A percentile compares a stretch with the other conserved stretches of the same genome.
phyloP scores from a whole-genome alignment of 2,113 vertebrate species.

The Pandion haliaetus region DNA sequence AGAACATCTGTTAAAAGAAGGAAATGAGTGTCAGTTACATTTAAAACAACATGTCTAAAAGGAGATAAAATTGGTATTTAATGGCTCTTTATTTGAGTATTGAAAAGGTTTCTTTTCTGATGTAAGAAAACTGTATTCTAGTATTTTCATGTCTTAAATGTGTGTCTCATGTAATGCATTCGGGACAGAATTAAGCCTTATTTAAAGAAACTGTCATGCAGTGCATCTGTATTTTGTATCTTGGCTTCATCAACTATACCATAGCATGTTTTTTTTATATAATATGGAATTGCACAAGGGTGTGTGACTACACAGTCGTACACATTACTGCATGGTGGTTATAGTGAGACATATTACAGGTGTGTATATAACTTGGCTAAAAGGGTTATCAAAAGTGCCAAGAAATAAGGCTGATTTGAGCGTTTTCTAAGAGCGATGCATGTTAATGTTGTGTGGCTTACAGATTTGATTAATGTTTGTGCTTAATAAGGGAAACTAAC shows the following conservation, averaged over 20 bases:
- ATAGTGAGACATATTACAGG: not conserved
- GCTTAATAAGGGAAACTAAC: not conserved
- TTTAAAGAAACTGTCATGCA: not conserved
- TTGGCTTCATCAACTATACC: not conserved
- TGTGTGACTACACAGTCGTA: not conserved
- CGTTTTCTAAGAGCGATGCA: not conserved
- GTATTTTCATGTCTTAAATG: not conserved
- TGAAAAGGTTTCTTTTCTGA: not conserved
- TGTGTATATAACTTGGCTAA: not conserved
- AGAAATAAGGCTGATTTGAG: not conserved
- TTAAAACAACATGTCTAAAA: not conserved
- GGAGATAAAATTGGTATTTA: not conserved
- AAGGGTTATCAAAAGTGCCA: not conserved
- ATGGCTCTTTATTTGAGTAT: not conserved
- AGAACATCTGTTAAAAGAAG: not conserved
- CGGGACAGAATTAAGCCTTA: not conserved
- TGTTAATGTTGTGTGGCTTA: not conserved
- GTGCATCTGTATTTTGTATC: not conserved
- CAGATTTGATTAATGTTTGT: not conserved
- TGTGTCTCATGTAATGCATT: not conserved
- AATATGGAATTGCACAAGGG: not conserved
- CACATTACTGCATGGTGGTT: not conserved
- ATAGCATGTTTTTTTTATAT: not conserved
- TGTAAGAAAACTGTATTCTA: not conserved
- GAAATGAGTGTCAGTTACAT: not conserved